Base-by-base conservation (phyloP, 2,797 vertebrate species). In the Morelia viridis region DNA sequence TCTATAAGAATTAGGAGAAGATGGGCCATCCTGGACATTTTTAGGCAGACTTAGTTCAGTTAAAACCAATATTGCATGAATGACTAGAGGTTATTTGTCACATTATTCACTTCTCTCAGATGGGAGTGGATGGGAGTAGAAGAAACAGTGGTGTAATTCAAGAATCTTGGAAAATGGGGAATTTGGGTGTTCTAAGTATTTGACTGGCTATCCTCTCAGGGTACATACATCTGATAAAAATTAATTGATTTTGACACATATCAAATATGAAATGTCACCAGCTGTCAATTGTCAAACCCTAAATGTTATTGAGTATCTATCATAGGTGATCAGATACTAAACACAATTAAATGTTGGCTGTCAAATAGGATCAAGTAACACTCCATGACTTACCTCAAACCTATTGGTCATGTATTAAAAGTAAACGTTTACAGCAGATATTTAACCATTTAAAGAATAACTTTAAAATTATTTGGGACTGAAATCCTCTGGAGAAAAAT, bases 251-350 rank as follows among this genome's bases (percentile, higher is more conserved):
- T 90, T 57, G 89, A 89, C 89, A 92, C 26, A 12, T 13, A 12
- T 88, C 46, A 57, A 87, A 83, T 15, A 83, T 17, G 12, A 92
- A 92, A 92, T 84, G 89, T 46, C 92, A 90, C 65, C 80, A 90
- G 61, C 60, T 58, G 60, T 90, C 85, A 92, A 58, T 58, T 90
- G 60, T 90, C 92, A 65, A n/a, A 31, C n/a, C 60, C 57, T 83
- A 92, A 90, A 92, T 92, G 64, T 60, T 89, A 90, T 64, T 83
- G 58, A 22, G 83, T 90, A 84, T 46, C n/a, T 88, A 57, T 92
- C 68, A 50, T 31, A 88, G 57, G 50, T 19, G 76, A 57, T 90
- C 89, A 88, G 85, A 83, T 84, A 83, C 68, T 88, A 88, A 90
- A 89, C 46, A 31, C 88, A 57, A 89, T 68, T 85, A 85, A 92